Conservation (phyloP, 1,140 invertebrate genomes). For the Whitmania pigra region DNA sequence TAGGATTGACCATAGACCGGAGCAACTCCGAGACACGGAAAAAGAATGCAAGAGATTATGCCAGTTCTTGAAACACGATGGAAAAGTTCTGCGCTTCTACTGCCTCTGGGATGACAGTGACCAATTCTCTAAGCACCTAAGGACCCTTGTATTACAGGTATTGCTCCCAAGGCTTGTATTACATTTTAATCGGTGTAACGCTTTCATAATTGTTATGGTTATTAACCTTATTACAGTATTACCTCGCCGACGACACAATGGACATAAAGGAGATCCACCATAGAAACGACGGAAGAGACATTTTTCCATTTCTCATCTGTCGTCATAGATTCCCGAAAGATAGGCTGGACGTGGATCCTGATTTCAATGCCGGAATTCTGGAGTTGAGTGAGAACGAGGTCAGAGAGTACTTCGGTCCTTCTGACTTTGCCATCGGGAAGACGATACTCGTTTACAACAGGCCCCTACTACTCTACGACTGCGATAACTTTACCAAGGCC, state of each 20-base stretch:
- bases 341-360: conserved; percentile 55
- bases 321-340: conserved; percentile 54
- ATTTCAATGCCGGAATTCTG: conserved; percentile 40
- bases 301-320: conserved; percentile 48
- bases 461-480: conserved; percentile 62
- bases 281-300: conserved; percentile 39
- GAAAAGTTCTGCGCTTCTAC: conserved; percentile 54
- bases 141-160: conserved; percentile 35
- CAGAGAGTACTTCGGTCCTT: conserved; percentile 57
- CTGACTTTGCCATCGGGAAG: conserved; percentile 64
- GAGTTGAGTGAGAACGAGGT: conserved; percentile 55
- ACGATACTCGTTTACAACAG: conserved; percentile 65
- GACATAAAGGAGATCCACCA: conserved; percentile 36
- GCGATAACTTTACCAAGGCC: conserved; percentile 63
- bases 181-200: too few species aligned
- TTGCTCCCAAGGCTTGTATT: too few species aligned
- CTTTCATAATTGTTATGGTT: conserved; percentile 54
- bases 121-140: conserved; percentile 39
- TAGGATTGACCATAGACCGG: not conserved
- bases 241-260: conserved; percentile 42
- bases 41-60: conserved; percentile 39
- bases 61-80: conserved; percentile 42
- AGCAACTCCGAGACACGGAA: conserved; percentile 28
- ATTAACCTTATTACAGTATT: conserved; percentile 37
- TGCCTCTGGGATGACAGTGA: conserved; percentile 59